Base-by-base conservation (phyloP, 2,888 invertebrate species). In the Mythimna ferrago region DNA sequence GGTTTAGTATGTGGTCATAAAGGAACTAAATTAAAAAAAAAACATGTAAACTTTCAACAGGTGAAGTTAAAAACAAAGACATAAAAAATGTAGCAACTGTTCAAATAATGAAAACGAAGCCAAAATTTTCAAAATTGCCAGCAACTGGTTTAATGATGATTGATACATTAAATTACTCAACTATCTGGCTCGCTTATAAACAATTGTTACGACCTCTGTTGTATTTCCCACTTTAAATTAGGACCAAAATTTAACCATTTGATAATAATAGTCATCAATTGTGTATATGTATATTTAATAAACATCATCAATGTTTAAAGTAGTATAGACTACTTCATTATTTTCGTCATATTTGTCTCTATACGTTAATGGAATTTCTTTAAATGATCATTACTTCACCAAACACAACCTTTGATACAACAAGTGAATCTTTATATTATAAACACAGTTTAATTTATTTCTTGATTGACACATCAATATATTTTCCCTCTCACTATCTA, bases 101-200 rank as follows among this genome's bases (percentile, higher is more conserved):
- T 44, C 14, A 62, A 19, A 16, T 78, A 71, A 78, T 38, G 35
- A 78, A 71, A 70, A 71, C 64, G 11, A 44, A 76, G 51, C 26
- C 11, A 19, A 78, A 65, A 78, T 62, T 51, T 9, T 48, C 56
- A 61, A 70, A 71, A 67, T 48, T 57, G 48, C 54, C 21, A 75
- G 7, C 56, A 66, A 71, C 77, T 71, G 69, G 53, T 78, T 78
- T 76, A 68, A 80, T 62, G 38, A 80, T 77, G 78, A 81, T 81
- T 71, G 81, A 81, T 71, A 71, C 61, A 74, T 73, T 63, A 66
- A 76, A 81, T 81, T 83, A 74, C 67, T 66, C 41, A 60, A 68
- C 41, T 73, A 71, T 63, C 51, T 66, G 48, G 60, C 72, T 71
- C 66, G 44, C 60, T 62, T 51, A 53, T 44, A 64, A 71, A 74